Conservation (phyloP, 53 echinoderm and acorn worm genomes). For the Holothuria scabra region DNA sequence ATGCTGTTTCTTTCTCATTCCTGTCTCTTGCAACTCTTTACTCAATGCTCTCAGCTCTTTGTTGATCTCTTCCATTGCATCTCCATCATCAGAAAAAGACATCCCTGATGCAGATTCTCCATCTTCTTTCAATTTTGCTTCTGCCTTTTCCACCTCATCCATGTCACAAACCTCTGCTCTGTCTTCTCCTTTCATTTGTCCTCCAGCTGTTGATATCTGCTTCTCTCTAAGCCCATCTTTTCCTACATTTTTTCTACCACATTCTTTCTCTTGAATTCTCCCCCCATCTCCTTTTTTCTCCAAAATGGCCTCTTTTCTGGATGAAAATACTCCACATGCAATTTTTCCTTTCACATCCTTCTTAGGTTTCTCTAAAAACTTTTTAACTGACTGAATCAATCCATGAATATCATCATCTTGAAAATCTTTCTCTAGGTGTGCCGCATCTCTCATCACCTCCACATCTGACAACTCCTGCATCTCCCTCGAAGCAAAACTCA, state of each 20-base stretch:
- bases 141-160: no score
- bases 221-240: neutral
- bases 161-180: no score
- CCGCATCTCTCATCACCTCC: conserved; percentile 31
- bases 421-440: neutral
- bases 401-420: neutral
- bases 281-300: no score
- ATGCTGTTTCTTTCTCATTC: conserved; percentile 15
- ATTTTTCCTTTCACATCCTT: neutral
- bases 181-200: no score
- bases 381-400: neutral
- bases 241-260: no score
- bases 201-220: no score
- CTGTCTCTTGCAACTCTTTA: conserved; percentile 30
- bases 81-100: conserved; percentile 18
- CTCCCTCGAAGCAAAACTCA: conserved; percentile 7
- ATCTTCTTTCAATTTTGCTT: neutral
- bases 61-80: conserved; percentile 1
- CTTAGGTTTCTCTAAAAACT: neutral
- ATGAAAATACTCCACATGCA: no score
- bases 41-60: conserved; percentile 39
- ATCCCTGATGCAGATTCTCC: conserved; percentile 5
- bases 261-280: no score
- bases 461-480: neutral
- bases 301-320: no score